A percentile compares a stretch with the other conserved stretches of the same genome.
phyloP scores from a whole-genome alignment of 2,797 vertebrate species.

The Cynopterus sphinx region DNA sequence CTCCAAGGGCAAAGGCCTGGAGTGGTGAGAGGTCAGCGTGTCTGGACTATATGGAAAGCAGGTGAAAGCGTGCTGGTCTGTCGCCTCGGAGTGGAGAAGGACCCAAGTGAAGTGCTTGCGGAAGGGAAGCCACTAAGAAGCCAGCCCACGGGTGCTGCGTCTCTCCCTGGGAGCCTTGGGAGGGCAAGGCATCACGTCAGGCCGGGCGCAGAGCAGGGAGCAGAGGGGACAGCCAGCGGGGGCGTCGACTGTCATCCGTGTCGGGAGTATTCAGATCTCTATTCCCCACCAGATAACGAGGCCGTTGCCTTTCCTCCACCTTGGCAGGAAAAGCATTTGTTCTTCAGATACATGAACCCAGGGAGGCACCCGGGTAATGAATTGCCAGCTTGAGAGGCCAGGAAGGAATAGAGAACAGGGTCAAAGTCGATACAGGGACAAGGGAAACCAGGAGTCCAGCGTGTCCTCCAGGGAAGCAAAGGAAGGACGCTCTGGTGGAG shows the following conservation, averaged over 20 bases:
- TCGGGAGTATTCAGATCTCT: background rate
- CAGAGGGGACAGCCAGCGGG: background rate
- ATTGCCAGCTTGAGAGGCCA: background rate
- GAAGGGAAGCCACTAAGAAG: background rate
- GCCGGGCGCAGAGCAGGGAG: background rate
- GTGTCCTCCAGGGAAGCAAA: background rate
- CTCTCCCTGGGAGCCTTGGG: background rate
- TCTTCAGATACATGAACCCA: background rate
- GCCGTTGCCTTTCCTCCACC: fast-evolving
- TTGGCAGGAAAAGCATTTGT: background rate
- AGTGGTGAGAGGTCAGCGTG: background rate
- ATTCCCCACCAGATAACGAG: background rate
- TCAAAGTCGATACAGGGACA: too few relatives aligned
- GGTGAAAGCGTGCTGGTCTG: background rate
- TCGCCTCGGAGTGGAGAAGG: background rate
- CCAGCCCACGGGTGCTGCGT: fast-evolving
- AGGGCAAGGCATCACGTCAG: fast-evolving
- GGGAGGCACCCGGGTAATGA: background rate
- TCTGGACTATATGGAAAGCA: background rate
- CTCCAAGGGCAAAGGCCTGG: background rate
- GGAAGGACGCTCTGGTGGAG: background rate
- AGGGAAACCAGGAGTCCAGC: background rate
- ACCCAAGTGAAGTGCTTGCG: background rate
- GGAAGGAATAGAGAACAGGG: background rate
- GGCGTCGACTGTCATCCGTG: fast-evolving